phyloP scores from a whole-genome alignment of 1,140 invertebrate species.

The Listronotus oregonensis region DNA sequence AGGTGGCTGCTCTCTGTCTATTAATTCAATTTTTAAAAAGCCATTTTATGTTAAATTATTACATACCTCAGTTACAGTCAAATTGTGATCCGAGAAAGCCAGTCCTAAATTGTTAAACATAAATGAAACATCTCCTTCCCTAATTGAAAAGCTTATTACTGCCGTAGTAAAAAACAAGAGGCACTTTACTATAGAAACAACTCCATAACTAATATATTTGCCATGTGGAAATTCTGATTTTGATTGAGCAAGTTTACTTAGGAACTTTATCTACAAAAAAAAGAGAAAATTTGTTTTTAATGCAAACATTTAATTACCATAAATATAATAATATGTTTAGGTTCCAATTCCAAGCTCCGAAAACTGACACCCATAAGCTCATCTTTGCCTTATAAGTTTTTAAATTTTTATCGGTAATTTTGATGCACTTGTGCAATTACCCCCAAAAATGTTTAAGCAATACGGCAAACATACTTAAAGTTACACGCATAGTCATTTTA shows the following conservation, averaged over 20 bases:
- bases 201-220: slow-evolving; percentile 72
- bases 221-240: slow-evolving; percentile 64
- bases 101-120: slow-evolving; percentile 61
- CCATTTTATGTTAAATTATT: too few relatives aligned
- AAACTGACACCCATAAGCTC: background rate
- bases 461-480: too few relatives aligned
- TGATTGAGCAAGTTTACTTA: slow-evolving; percentile 60
- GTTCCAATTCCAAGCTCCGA: background rate
- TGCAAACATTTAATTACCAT: slow-evolving; percentile 55
- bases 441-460: too few relatives aligned
- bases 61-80: slow-evolving; percentile 64
- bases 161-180: slow-evolving; percentile 64
- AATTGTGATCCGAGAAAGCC: slow-evolving; percentile 62
- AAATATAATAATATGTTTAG: slow-evolving; percentile 19
- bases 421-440: too few relatives aligned
- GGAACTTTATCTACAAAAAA: slow-evolving; percentile 31
- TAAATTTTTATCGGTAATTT: too few relatives aligned
- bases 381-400: background rate
- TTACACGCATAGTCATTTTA: too few relatives aligned
- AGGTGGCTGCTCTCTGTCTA: too few relatives aligned
- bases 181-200: slow-evolving; percentile 72
- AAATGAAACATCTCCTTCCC: slow-evolving; percentile 59
- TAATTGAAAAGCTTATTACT: slow-evolving; percentile 61
- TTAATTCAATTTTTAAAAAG: too few relatives aligned
- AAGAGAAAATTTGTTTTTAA: too few relatives aligned